These are phyloP conservation scores for Drosophila murphyi DNA, from an alignment of 1,140 invertebrate genomes.

Conservation along the genomic window DNA sequence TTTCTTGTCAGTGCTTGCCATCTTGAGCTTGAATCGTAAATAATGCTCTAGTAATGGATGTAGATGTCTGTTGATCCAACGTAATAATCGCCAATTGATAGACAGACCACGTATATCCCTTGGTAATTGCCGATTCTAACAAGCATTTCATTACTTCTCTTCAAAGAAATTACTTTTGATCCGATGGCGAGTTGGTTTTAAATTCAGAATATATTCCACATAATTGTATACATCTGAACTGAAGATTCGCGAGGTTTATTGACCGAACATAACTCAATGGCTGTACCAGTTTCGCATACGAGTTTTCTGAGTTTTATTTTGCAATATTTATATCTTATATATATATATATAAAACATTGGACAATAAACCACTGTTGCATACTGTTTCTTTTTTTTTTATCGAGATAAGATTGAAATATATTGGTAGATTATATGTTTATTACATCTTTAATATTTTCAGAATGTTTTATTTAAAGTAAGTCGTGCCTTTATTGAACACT, in stretches of 20 bases:
- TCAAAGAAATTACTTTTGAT: slow-evolving; percentile 32
- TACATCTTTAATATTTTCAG: no score
- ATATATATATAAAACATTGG: not conserved
- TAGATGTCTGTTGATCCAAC: slow-evolving; percentile 42
- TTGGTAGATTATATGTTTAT: no score
- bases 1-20: slow-evolving; percentile 68
- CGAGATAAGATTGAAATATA: no score
- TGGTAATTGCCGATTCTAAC: slow-evolving; percentile 49
- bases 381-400: no score
- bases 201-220: slow-evolving; percentile 29
- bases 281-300: no score
- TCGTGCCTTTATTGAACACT: no score
- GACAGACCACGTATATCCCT: slow-evolving; percentile 64
- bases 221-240: slow-evolving; percentile 16
- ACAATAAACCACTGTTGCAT: not conserved
- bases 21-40: slow-evolving; percentile 81
- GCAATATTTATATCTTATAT: no score
- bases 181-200: slow-evolving; percentile 24
- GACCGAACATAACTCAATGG: slow-evolving; percentile 19
- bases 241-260: slow-evolving; percentile 30
- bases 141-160: slow-evolving; percentile 20
- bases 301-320: no score
- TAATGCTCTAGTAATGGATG: slow-evolving; percentile 69
- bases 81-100: slow-evolving; percentile 62
- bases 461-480: no score